A percentile compares a stretch with the other conserved stretches of the same genome.
Conservation (phyloP, 2,797 vertebrate species). For the Poeciliopsis turneri region DNA sequence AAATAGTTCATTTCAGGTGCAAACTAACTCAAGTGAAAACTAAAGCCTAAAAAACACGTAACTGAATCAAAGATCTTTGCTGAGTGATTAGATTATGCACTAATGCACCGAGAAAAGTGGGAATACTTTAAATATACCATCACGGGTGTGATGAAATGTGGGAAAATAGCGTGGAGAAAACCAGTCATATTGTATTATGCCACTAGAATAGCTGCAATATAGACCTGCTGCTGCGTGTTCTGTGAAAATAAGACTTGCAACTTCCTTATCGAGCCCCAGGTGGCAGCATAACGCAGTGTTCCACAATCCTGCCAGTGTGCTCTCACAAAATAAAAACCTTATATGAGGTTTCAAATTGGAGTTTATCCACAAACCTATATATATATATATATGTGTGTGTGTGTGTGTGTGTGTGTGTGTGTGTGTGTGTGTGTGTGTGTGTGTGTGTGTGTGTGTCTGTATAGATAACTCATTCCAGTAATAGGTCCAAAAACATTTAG, state of each 20-base stretch:
- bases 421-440: too few species aligned
- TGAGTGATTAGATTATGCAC: not conserved
- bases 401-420: too few species aligned
- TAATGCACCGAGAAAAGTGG: not conserved
- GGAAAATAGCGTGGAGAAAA: not conserved
- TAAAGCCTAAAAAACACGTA: too few species aligned
- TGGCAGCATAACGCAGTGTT: constrained; percentile 48
- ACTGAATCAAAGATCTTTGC: not conserved
- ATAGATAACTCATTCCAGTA: not conserved
- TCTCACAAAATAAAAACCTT: not conserved
- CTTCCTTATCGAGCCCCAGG: constrained; percentile 30
- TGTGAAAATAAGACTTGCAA: not conserved
- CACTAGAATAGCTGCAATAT: not conserved
- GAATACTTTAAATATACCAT: not conserved
- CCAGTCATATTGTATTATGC: too few species aligned
- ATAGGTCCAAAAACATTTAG: constrained; percentile 28
- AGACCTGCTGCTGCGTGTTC: not conserved
- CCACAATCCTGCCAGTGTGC: not conserved
- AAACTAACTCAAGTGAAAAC: not conserved
- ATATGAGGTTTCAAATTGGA: not conserved
- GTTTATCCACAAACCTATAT: not conserved
- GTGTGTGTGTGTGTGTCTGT: too few species aligned
- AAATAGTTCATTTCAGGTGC: not conserved
- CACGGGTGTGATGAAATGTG: not conserved
- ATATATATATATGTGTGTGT: too few species aligned